Evolutionary conservation across 2,888 invertebrate genomes (phyloP).

Genomic region (Drosophila mercatorum): DNA sequence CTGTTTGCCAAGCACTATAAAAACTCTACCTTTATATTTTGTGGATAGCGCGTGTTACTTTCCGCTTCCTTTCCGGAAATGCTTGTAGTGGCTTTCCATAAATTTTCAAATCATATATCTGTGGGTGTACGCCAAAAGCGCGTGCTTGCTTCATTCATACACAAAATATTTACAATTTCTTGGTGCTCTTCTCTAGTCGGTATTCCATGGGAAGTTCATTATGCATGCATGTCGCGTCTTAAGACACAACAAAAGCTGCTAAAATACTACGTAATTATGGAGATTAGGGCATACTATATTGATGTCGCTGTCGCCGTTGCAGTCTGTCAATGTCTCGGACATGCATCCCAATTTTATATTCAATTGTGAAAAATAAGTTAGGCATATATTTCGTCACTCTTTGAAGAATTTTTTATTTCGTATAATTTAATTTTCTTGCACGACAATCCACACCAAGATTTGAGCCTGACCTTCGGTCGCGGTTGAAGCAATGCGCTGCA

Average conservation of each 20-base stretch:
- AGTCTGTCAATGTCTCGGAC: slow-evolving; percentile 24
- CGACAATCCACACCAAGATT: slow-evolving; percentile 36
- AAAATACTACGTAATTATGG: slow-evolving; percentile 60
- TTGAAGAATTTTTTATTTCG: slow-evolving; percentile 33
- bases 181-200: slow-evolving; percentile 28
- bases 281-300: slow-evolving; percentile 56
- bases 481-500: slow-evolving; percentile 48
- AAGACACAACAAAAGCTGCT: slow-evolving; percentile 29
- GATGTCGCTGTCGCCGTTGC: slow-evolving; percentile 3
- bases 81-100: slow-evolving; percentile 43
- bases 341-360: slow-evolving; percentile 63
- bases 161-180: slow-evolving; percentile 57
- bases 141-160: slow-evolving; percentile 68
- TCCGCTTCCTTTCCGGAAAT: slow-evolving; percentile 64
- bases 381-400: slow-evolving; percentile 66
- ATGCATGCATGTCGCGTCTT: slow-evolving; percentile 64
- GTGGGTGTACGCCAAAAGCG: slow-evolving; percentile 46
- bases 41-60: slow-evolving; percentile 33
- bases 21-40: slow-evolving; percentile 24
- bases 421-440: slow-evolving; percentile 21
- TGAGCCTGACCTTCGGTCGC: slow-evolving; percentile 61
- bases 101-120: slow-evolving; percentile 16
- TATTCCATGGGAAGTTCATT: slow-evolving; percentile 41
- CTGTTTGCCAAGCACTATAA: slow-evolving; percentile 21
- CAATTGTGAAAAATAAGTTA: slow-evolving; percentile 64